These are phyloP conservation scores for Gerris lacustris DNA, from an alignment of 2,888 invertebrate genomes.

Conservation along the genomic window DNA sequence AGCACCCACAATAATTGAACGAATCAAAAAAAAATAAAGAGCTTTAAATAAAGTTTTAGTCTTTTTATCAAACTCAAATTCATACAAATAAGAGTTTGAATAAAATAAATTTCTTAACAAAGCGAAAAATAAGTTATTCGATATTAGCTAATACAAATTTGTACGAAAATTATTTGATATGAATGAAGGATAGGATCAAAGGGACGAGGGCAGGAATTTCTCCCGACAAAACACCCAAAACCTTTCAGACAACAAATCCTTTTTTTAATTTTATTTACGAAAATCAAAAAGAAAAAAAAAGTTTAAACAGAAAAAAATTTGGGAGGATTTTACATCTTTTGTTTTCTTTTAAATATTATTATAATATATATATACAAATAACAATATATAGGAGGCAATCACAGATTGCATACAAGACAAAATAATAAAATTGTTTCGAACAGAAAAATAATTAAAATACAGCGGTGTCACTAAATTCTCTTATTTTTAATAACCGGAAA, in stretches of 20 bases:
- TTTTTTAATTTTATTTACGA: not conserved
- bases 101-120: too few species aligned
- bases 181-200: too few species aligned
- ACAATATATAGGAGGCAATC: conserved; percentile 3
- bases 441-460: not conserved
- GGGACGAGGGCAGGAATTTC: too few species aligned
- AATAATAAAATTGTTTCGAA: not conserved
- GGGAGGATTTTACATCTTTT: not conserved
- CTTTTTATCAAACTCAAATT: too few species aligned
- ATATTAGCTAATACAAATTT: too few species aligned
- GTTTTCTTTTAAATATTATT: not conserved
- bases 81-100: too few species aligned
- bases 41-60: too few species aligned
- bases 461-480: not conserved
- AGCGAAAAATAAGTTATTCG: too few species aligned
- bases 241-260: not conserved
- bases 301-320: not conserved
- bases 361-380: conserved; percentile 10
- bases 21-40: too few species aligned
- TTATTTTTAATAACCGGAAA: not conserved
- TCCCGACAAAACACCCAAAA: not conserved
- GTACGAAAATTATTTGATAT: too few species aligned
- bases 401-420: conserved; percentile 7
- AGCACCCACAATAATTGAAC: too few species aligned
- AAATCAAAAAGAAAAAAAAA: not conserved